These are phyloP conservation scores for Stenodema calcarata DNA, from an alignment of 2,888 invertebrate species.

Conservation along the genomic window DNA sequence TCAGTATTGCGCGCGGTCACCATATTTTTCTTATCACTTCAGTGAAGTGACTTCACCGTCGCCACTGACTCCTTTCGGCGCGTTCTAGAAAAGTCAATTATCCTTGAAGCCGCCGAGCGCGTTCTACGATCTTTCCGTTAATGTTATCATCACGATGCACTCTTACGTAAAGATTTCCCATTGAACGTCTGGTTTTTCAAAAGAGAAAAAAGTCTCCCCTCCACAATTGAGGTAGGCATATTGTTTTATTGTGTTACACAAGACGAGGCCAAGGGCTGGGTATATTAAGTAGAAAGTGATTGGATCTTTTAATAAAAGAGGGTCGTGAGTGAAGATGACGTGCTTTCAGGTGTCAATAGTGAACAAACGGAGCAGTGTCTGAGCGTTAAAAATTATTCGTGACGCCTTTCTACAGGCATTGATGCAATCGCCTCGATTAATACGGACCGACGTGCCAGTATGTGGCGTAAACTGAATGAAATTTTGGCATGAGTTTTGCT, in stretches of 20 bases:
- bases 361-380: neutral
- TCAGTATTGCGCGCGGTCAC: neutral
- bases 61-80: neutral
- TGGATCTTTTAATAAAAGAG: neutral
- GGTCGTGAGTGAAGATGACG: conserved; percentile 36
- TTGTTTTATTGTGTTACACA: conserved; percentile 33
- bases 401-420: neutral
- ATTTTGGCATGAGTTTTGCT: neutral
- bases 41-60: no score
- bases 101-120: neutral
- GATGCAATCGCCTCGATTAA: neutral
- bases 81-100: neutral
- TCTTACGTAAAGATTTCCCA: conserved; percentile 8
- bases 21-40: neutral
- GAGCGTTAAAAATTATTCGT: neutral
- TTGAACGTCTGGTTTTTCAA: neutral
- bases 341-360: conserved; percentile 23
- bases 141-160: conserved; percentile 34
- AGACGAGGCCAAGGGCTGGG: conserved; percentile 8
- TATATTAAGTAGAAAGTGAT: conserved; percentile 36
- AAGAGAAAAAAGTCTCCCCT: neutral
- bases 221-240: neutral
- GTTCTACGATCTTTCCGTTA: neutral
- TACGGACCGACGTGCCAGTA: neutral
- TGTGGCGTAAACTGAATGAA: no score